Evolutionary conservation across 2,888 invertebrate species (phyloP).

Genomic region (Eustalomyia histrio): DNA sequence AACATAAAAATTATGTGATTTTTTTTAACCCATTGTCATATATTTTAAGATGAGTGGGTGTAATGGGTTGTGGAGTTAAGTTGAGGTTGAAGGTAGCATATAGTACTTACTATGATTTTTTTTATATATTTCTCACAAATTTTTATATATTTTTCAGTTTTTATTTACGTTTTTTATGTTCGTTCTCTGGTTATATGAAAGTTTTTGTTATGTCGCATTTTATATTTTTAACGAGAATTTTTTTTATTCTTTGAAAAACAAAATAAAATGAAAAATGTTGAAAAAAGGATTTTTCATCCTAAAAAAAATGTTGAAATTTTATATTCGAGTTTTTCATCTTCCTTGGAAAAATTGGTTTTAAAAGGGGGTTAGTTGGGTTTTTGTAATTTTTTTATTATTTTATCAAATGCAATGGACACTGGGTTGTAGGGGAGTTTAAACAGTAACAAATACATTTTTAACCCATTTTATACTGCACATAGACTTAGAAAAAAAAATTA

Average conservation of each 20-base stretch:
- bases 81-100: constrained; percentile 39
- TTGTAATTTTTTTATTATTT: background rate
- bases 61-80: constrained; percentile 8
- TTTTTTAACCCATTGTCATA: constrained; percentile 53
- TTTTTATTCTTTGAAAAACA: constrained; percentile 50
- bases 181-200: constrained; percentile 37
- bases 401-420: background rate
- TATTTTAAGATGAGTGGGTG: constrained; percentile 56
- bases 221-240: constrained; percentile 61
- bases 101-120: constrained; percentile 30
- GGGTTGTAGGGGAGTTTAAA: background rate
- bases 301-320: constrained; percentile 53
- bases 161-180: constrained; percentile 36
- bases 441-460: too few species aligned
- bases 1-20: constrained; percentile 59
- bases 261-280: constrained; percentile 41
- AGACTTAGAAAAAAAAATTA: too few species aligned
- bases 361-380: constrained; percentile 37
- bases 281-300: constrained; percentile 26
- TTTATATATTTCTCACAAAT: constrained; percentile 32
- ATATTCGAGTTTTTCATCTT: constrained; percentile 53
- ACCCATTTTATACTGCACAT: too few species aligned
- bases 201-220: constrained; percentile 59
- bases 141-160: constrained; percentile 42
- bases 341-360: constrained; percentile 28